Percentiles rank a stretch among this genome's conserved stretches.
Conservation (phyloP, 2,888 invertebrate species). For the Drosophila picticornis region DNA sequence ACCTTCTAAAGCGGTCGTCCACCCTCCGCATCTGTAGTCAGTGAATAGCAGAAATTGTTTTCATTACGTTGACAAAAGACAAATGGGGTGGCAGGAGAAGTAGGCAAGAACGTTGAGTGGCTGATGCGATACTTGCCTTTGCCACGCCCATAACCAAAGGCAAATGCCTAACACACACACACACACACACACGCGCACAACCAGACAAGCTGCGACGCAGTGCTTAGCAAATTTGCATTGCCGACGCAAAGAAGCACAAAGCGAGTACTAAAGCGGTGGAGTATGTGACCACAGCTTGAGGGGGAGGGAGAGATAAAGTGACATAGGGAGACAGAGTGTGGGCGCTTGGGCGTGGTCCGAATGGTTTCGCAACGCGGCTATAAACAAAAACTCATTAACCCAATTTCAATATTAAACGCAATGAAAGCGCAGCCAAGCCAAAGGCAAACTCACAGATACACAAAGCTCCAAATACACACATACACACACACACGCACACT, state of each 20-base stretch:
- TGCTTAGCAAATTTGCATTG: constrained; percentile 62
- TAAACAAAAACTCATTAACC: constrained; percentile 78
- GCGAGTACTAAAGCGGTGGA: constrained; percentile 46
- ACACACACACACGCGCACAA: constrained; percentile 4
- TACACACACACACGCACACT: constrained; percentile 23
- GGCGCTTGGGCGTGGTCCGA: constrained; percentile 14
- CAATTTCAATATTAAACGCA: constrained; percentile 73
- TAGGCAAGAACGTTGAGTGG: constrained; percentile 1
- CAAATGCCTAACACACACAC: constrained; percentile 22
- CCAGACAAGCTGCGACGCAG: constrained; percentile 2
- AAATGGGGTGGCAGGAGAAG: background rate
- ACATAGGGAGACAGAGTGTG: constrained; percentile 1
- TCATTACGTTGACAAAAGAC: constrained; percentile 45
- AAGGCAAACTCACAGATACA: constrained; percentile 32
- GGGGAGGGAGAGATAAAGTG: background rate
- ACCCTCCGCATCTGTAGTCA: background rate
- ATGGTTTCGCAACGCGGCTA: constrained; percentile 47
- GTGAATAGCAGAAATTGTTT: constrained; percentile 61
- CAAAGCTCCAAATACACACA: constrained; percentile 2
- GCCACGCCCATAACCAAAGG: constrained; percentile 21
- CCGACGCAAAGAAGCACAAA: constrained; percentile 42
- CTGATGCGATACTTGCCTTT: constrained; percentile 22
- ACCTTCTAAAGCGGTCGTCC: background rate
- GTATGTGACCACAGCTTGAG: constrained; percentile 10
- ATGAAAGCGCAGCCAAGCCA: constrained; percentile 59